phyloP scores from a whole-genome alignment of 2,888 invertebrate genomes.

The Allolobophora icterica region DNA sequence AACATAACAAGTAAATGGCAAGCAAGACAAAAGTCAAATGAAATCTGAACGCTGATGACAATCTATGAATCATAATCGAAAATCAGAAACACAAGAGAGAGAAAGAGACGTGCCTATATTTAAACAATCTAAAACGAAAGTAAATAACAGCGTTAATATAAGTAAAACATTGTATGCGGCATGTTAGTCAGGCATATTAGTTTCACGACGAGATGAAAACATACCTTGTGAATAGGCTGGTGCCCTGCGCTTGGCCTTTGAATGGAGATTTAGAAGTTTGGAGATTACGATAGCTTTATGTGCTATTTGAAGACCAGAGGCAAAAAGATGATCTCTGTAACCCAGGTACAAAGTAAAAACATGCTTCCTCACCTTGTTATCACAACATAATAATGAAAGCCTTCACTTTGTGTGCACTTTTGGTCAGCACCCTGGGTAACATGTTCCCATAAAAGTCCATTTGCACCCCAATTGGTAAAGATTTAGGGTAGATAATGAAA shows the following conservation, averaged over 20 bases:
- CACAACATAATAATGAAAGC: neutral
- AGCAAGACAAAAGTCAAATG: constrained; percentile 7
- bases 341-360: neutral
- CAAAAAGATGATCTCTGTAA: neutral
- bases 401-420: neutral
- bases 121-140: constrained; percentile 6
- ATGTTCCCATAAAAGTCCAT: neutral
- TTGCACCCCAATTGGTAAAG: neutral
- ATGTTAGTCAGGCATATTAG: neutral
- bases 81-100: too few relatives aligned
- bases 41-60: constrained; percentile 9
- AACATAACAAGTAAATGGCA: neutral
- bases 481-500: neutral
- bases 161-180: neutral
- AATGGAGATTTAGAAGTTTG: too few relatives aligned
- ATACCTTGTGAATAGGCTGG: too few relatives aligned
- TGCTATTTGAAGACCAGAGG: neutral
- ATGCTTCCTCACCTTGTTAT: neutral
- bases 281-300: too few relatives aligned
- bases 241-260: too few relatives aligned
- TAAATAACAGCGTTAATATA: neutral
- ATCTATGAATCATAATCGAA: neutral
- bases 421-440: neutral
- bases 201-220: neutral
- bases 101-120: neutral